Base-by-base conservation (phyloP, 2,113 vertebrate genomes). In the Pseudorectes ferrugineus region DNA sequence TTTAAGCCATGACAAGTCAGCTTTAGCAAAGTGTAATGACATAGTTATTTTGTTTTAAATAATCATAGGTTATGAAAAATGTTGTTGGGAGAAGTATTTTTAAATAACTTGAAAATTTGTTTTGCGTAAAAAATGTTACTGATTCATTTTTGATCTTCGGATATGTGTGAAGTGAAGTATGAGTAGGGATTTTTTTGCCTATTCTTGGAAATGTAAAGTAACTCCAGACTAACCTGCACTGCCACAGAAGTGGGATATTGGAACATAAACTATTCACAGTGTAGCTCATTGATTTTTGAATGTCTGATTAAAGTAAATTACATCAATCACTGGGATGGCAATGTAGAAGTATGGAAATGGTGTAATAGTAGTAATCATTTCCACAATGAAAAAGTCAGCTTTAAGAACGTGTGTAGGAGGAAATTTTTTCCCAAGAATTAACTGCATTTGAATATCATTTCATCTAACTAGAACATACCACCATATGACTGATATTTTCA, bases 361-460 rank as follows among this genome's bases (percentile, higher is more conserved):
- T 91, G 11, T 85, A 95, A 87, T 76, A 87, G 66, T 88, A 63
- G n/a, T 85, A 89, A 88, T 96, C 18, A 93, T 96, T 97, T 96
- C 84, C 78, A 70, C 85, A 88, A 84, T 88, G 73, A 90, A 92
- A 80, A 90, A 81, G 49, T 88, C 62, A 85, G 14, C 59, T 76
- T 92, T 79, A 92, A 94, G 74, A 90, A 91, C 76, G 38, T 95
- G 74, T 79, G 95, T 96, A 75, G 94, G 91, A 95, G 68, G 91
- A 91, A 93, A 35, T 84, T 89, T 66, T 96, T 95, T 94, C 94
- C 89, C 51, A 95, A 91, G 82, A 96, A 96, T 73, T 93, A 93
- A 65, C 51, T 85, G n/a, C 80, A 72, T 89, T 93, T 83, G 46
- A 85, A 70, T 95, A 86, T 80, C 19, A 87, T 75, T 79, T 96